These are phyloP conservation scores for Apantesis nais DNA, from an alignment of 2,888 invertebrate genomes.

Conservation along the genomic window DNA sequence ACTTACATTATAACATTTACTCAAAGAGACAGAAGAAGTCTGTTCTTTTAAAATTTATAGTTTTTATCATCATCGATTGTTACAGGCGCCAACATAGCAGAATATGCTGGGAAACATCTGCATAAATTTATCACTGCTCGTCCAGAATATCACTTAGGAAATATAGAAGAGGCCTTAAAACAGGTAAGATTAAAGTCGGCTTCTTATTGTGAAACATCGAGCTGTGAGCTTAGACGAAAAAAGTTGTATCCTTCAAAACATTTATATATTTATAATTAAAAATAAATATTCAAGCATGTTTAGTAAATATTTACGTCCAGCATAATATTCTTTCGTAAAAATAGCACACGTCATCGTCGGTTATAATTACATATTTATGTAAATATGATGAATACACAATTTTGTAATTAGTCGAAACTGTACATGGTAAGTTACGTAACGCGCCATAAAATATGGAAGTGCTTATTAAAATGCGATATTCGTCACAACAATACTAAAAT, in stretches of 20 bases:
- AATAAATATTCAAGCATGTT: neutral
- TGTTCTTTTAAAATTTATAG: too few relatives aligned
- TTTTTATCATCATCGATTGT: slow-evolving; percentile 17
- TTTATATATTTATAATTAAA: neutral
- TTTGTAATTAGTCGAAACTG: neutral
- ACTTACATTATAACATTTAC: too few relatives aligned
- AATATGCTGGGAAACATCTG: slow-evolving; percentile 97
- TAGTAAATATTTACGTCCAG: neutral
- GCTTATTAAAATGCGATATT: slow-evolving; percentile 5
- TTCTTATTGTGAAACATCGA: neutral
- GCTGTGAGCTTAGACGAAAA: neutral
- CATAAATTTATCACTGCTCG: slow-evolving; percentile 95
- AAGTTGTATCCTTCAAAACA: neutral
- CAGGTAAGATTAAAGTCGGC: slow-evolving; percentile 81
- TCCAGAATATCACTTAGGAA: slow-evolving; percentile 92
- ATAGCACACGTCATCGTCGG: neutral
- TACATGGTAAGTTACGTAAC: neutral
- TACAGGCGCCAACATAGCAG: slow-evolving; percentile 94
- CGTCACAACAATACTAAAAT: slow-evolving; percentile 4
- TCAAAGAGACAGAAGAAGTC: too few relatives aligned
- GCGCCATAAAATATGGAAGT: slow-evolving; percentile 6
- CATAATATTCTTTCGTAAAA: neutral
- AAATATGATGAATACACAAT: neutral
- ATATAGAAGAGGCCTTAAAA: slow-evolving; percentile 93
- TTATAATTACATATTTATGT: neutral